Base-by-base conservation (phyloP, 2,113 vertebrate species). In the Tautogolabrus adspersus region DNA sequence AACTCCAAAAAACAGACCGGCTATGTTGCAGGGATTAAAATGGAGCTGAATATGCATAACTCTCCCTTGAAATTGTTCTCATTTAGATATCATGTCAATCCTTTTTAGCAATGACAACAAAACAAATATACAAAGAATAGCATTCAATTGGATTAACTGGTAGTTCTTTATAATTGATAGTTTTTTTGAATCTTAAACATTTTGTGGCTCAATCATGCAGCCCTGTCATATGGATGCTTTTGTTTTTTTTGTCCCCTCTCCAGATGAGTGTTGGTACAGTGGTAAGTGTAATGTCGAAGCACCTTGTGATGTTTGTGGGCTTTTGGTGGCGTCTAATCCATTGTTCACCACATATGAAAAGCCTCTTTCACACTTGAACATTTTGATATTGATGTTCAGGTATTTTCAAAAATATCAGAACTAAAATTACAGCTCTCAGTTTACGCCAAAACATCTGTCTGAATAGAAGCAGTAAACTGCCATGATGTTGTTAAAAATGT, bases 211-310 rank as follows among this genome's bases (percentile, higher is more conserved):
- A 30, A 10, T 64, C 16, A 46, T 23, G 22, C 72, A 51, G 0
- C 56, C 21, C 49, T 75, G 56, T 82, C 49, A 70, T 80, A 42
- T 70, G 42, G 63, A 26, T 81, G 13, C 83, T 63, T 64, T 79
- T 72, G 49, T 75, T 54, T 63, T 72, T 55, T 76, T 54, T 63
- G 76, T 88, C 75, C 52, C 62, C 23, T 83, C 88, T 67, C 69
- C 83, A 95, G 92, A 70, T 72, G 72, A 82, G 62, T 63, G 0
- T 19, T 75, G 90, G 91, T 87, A 79, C 88, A 66, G 94, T 95
- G 92, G 94, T 95, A 93, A 95, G 94, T 94, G 66, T 63, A 46
- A 77, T 54, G 15, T 37, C 34, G 6, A 49, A 34, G 49, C 62
- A 66, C 64, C 72, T 16, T 52, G 10, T 79, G 71, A 61, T 81